phyloP scores from a whole-genome alignment of 2,888 invertebrate species.

The Lithophane socia region DNA sequence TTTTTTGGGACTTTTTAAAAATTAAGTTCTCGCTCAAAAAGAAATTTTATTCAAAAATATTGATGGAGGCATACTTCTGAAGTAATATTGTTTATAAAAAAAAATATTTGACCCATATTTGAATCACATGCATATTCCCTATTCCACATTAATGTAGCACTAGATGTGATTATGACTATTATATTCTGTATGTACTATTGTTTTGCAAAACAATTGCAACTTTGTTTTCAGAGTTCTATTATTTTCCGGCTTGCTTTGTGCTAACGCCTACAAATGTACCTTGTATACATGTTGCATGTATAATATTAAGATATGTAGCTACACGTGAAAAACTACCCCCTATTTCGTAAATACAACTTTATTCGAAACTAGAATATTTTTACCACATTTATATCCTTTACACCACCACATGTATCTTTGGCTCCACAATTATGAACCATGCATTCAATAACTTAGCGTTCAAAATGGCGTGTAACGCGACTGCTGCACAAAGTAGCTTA shows the following conservation, averaged over 20 bases:
- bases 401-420: not conserved
- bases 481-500: not conserved
- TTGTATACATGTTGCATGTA: slow-evolving; percentile 43
- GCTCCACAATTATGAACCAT: not conserved
- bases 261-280: slow-evolving; percentile 34
- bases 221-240: not conserved
- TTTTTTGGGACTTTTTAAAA: too few relatives aligned
- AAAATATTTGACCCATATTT: too few relatives aligned
- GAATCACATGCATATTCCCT: too few relatives aligned
- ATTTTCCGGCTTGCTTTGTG: slow-evolving; percentile 61
- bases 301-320: not conserved
- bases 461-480: not conserved
- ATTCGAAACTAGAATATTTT: not conserved
- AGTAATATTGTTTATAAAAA: too few relatives aligned
- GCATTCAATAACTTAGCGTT: not conserved
- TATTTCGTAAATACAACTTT: not conserved
- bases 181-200: not conserved
- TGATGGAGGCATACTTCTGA: too few relatives aligned
- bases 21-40: too few relatives aligned
- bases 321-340: not conserved
- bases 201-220: slow-evolving; percentile 1
- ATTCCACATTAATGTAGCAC: not conserved
- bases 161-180: slow-evolving; percentile 4
- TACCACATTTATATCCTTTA: not conserved
- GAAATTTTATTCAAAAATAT: too few relatives aligned